Conservation (phyloP, 2,797 vertebrate genomes). For the Tokudaia muenninki region DNA sequence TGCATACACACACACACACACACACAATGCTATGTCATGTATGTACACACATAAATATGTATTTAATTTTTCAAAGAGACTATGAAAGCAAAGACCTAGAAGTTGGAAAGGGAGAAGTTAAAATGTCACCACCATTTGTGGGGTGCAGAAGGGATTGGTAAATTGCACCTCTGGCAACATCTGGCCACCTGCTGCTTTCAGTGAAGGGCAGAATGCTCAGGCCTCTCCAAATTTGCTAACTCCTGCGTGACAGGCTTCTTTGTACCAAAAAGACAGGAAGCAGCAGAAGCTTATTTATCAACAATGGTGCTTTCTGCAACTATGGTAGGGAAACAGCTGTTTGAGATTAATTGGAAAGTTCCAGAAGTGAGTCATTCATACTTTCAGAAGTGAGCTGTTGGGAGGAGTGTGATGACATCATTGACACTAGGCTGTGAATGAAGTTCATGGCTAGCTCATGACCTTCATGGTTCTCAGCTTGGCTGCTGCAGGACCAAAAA, state of each 20-base stretch:
- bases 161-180: not conserved
- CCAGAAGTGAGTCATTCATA: not conserved
- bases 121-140: not conserved
- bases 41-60: not conserved
- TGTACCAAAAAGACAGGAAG: not conserved
- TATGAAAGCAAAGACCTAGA: not conserved
- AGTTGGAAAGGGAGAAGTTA: not conserved
- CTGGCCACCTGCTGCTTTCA: not conserved
- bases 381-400: not conserved
- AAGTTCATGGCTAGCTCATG: not conserved
- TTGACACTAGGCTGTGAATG: not conserved
- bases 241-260: not conserved
- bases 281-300: too few relatives aligned
- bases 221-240: not conserved
- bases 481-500: not conserved
- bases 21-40: not conserved
- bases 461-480: not conserved
- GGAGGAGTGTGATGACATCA: not conserved
- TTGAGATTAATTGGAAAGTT: not conserved
- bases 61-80: not conserved
- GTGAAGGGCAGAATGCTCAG: too few relatives aligned
- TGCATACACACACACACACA: not conserved
- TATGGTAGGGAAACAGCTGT: too few relatives aligned
- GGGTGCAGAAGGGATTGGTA: not conserved
- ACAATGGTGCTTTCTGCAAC: not conserved